Base-by-base conservation (phyloP, 2,797 vertebrate genomes). In the Octomys mimax region DNA sequence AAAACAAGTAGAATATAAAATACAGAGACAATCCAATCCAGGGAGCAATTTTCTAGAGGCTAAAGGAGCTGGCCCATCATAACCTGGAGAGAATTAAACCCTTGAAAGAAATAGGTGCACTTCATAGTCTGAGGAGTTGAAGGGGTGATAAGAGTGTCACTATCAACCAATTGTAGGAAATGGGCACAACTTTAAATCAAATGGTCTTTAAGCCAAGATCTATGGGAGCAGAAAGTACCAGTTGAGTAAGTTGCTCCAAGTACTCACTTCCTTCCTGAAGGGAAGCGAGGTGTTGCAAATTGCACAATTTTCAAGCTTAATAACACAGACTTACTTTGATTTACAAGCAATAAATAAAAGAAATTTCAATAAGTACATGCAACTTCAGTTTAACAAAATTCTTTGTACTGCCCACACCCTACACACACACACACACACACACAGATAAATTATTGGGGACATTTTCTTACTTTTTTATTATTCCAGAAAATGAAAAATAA, bases 301-400 rank as follows among this genome's bases (percentile, higher is more conserved):
- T 81, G 62, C 1, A 75, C 88, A 87, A 33, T 22, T 85, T 3
- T 0, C 33, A 10, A 66, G 22, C 75, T 85, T 39, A 57, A 46
- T 59, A 82, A 14, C 12, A 80, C 26, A 62, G 8, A 88, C 31
- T 12, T 54, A 36, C 82, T 91, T 39, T 97, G 46, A 92, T 57
- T 70, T 49, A 79, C 8, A 70, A 80, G 24, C 71, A 89, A 86
- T 21, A 57, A 8, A 59, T 52, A 86, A 4, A 59, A 61, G 39
- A 79, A 79, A 70, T 8, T 93, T 77, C 39, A 77, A 0, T 73
- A 82, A 59, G 12, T 39, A 80, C 2, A 83, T 26, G 33, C 22
- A 90, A 42, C 11, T 85, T 89, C 28, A 80, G 46, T 31, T 77
- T 77, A 78, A 79, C 39, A 87, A 95, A 85, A 49, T 82, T 85